Conservation (phyloP, 2,888 invertebrate genomes). For the Tiliacea aurago region DNA sequence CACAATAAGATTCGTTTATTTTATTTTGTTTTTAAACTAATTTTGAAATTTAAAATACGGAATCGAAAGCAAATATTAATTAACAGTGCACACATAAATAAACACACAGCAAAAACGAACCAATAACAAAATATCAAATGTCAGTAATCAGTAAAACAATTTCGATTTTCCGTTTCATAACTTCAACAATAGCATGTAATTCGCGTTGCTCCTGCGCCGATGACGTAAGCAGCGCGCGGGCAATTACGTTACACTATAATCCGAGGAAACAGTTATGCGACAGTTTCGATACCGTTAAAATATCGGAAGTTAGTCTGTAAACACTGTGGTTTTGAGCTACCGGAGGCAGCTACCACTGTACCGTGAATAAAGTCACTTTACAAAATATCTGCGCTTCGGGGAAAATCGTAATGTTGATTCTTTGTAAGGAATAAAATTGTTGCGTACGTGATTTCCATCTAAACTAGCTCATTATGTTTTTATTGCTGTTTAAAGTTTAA, state of each 20-base stretch:
- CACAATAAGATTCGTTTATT: not conserved
- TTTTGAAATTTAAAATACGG: not conserved
- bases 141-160: constrained; percentile 45
- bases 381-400: constrained; percentile 13
- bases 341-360: constrained; percentile 14
- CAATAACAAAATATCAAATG: constrained; percentile 31
- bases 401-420: constrained; percentile 11
- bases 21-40: not conserved
- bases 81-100: constrained; percentile 20
- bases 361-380: constrained; percentile 21
- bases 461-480: constrained; percentile 34
- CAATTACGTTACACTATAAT: constrained; percentile 59
- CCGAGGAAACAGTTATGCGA: constrained; percentile 55
- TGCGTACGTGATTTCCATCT: constrained; percentile 32
- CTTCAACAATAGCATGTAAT: constrained; percentile 52
- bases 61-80: constrained; percentile 42
- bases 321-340: constrained; percentile 42
- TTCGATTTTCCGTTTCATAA: constrained; percentile 57
- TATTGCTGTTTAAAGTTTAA: constrained; percentile 15
- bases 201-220: constrained; percentile 41
- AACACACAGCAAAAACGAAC: constrained; percentile 16
- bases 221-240: constrained; percentile 49
- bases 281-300: constrained; percentile 54
- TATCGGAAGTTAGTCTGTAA: constrained; percentile 54
- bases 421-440: constrained; percentile 16